phyloP scores from a whole-genome alignment of 2,797 vertebrate species.

The Lepidocolaptes lacrymiger region DNA sequence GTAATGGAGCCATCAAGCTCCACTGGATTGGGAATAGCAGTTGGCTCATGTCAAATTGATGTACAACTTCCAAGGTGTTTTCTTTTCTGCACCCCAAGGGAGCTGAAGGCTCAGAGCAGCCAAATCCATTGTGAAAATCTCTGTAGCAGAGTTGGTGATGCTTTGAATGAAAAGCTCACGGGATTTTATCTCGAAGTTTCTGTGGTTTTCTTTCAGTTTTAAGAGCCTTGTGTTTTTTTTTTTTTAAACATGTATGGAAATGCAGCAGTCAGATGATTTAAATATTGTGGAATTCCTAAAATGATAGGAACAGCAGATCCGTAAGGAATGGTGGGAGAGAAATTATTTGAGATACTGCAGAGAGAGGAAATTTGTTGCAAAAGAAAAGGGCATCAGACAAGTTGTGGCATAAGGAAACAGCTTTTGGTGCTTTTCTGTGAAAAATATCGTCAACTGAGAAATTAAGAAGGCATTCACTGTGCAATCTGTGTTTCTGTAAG shows the following conservation, averaged over 20 bases:
- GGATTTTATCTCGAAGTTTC: background rate
- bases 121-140: background rate
- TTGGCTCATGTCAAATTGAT: background rate
- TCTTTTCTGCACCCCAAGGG: background rate
- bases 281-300: background rate
- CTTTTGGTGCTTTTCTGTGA: background rate
- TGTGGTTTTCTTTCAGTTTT: background rate
- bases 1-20: constrained; percentile 26
- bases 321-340: background rate
- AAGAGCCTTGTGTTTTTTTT: too few relatives aligned
- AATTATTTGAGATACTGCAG: background rate
- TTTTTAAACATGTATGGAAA: background rate
- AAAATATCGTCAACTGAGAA: background rate
- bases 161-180: background rate
- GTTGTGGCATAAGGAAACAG: background rate
- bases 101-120: background rate
- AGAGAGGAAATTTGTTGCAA: background rate
- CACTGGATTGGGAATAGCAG: background rate
- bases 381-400: background rate
- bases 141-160: background rate
- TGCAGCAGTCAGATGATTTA: background rate
- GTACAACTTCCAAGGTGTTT: background rate
- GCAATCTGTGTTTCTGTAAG: background rate
- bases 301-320: background rate
- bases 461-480: background rate